Conservation (phyloP, 2,113 vertebrate genomes). For the Penelope pileata region DNA sequence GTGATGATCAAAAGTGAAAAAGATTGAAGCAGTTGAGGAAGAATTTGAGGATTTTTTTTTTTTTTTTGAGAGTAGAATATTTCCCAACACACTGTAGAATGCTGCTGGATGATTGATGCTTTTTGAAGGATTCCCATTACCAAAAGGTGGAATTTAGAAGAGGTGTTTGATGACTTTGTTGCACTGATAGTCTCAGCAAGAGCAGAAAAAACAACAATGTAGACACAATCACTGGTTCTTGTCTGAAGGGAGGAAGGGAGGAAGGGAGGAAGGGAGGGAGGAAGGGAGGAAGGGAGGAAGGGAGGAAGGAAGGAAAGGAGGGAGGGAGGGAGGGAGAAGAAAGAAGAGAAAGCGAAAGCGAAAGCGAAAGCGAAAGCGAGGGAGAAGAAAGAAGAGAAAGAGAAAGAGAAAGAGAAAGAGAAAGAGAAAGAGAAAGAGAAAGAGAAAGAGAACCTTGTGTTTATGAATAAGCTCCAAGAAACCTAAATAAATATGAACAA, state of each 20-base stretch:
- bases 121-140: background rate
- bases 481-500: too few relatives aligned
- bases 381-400: too few relatives aligned
- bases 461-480: too few relatives aligned
- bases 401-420: too few relatives aligned
- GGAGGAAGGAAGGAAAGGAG: too few relatives aligned
- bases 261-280: too few relatives aligned
- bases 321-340: rapidly evolving
- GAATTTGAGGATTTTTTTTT: background rate
- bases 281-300: too few relatives aligned
- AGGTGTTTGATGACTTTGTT: background rate
- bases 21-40: background rate
- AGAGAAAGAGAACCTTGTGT: too few relatives aligned
- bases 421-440: rapidly evolving
- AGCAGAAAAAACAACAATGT: background rate
- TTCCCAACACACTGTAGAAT: background rate
- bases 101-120: background rate
- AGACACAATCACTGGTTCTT: background rate
- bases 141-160: background rate
- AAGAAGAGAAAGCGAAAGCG: rapidly evolving
- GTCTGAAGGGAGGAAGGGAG: background rate
- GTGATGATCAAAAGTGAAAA: background rate
- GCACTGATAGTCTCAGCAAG: background rate
- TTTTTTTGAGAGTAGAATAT: background rate
- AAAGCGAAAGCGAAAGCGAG: too few relatives aligned